Evolutionary conservation across 30 jellyfish, hydroid and myxozoan species (phyloP).

Genomic region (Rhopilema esculentum): DNA sequence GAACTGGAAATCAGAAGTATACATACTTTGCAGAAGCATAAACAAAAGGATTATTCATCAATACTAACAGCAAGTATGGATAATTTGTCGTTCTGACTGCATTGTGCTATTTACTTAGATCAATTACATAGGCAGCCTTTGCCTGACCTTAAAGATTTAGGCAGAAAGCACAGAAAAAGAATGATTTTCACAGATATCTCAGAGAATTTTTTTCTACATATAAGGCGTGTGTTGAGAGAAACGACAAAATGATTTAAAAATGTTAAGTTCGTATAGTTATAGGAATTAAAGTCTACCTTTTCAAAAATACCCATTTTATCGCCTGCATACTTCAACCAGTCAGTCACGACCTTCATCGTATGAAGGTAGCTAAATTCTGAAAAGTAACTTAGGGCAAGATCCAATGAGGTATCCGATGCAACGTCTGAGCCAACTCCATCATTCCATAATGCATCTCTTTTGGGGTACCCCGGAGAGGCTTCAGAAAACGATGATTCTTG

Average conservation of each 20-base stretch:
- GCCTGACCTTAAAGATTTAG: too few species aligned
- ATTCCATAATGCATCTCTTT: slow-evolving; percentile 1
- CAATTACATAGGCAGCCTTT: too few species aligned
- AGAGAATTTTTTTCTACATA: too few species aligned
- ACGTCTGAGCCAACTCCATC: slow-evolving; percentile 1
- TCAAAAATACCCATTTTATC: slow-evolving; percentile 53
- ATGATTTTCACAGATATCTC: too few species aligned
- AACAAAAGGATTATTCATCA: too few species aligned
- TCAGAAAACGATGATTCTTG: background rate
- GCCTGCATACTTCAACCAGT: slow-evolving; percentile 71
- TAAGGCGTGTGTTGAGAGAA: too few species aligned
- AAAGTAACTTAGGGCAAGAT: slow-evolving; percentile 3
- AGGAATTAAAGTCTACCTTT: slow-evolving; percentile 27
- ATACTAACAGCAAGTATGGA: too few species aligned
- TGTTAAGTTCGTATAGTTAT: background rate
- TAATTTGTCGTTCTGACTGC: too few species aligned
- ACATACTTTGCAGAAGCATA: too few species aligned
- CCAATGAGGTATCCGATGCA: slow-evolving; percentile 13
- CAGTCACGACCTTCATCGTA: slow-evolving; percentile 68
- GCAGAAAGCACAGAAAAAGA: too few species aligned
- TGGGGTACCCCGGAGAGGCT: background rate
- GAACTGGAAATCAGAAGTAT: too few species aligned
- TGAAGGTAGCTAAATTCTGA: slow-evolving; percentile 62
- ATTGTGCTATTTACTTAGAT: too few species aligned
- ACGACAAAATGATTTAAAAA: background rate